Conservation (phyloP, 2,888 invertebrate genomes). For the Pristionchus entomophagus region DNA sequence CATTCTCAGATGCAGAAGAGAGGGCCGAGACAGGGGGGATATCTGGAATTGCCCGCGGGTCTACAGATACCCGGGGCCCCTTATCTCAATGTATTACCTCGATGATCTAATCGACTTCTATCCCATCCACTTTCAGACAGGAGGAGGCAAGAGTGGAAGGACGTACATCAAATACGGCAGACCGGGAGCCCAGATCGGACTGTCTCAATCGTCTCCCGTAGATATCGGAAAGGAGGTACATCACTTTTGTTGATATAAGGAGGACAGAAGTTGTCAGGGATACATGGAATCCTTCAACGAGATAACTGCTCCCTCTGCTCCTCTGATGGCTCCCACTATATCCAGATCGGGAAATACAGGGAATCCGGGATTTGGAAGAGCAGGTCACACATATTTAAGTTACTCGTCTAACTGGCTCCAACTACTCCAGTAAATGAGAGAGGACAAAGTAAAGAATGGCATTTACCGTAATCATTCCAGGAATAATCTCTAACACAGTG, state of each 20-base stretch:
- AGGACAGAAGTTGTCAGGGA: neutral
- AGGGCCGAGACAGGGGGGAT: neutral
- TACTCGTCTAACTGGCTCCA: too few species aligned
- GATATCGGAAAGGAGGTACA: conserved; percentile 45
- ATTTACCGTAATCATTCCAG: neutral
- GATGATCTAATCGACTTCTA: neutral
- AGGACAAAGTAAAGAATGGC: too few species aligned
- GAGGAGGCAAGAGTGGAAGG: conserved; percentile 12
- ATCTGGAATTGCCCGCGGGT: neutral
- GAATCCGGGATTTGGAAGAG: neutral
- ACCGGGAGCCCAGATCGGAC: neutral
- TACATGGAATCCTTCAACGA: conserved; percentile 1
- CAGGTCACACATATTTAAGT: neutral
- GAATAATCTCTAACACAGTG: neutral
- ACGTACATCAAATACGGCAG: conserved; percentile 46
- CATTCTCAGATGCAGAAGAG: conserved; percentile 33
- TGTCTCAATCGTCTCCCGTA: neutral
- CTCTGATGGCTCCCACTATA: neutral
- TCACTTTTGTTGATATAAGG: too few species aligned
- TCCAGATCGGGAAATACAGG: too few species aligned
- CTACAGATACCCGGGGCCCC: conserved; percentile 22
- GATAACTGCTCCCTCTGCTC: neutral
- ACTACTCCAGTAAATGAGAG: too few species aligned
- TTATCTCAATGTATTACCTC: neutral
- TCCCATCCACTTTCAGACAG: neutral